Evolutionary conservation across 1,140 invertebrate species (phyloP), one percentile per base, ranked within the genome.

Genomic region (Bursaphelenchus mucronatus): DNA sequence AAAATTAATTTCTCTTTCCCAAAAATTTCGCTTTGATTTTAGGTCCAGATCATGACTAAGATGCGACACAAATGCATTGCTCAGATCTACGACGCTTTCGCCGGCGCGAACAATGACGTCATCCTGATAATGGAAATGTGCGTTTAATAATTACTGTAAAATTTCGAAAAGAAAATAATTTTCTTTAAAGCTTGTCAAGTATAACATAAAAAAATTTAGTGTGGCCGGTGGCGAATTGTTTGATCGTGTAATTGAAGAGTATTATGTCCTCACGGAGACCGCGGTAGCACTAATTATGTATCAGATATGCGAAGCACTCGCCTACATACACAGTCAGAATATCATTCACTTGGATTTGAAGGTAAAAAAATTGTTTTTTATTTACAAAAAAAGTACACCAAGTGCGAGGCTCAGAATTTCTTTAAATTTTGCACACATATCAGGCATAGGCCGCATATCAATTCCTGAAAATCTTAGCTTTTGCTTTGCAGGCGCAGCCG

Each of bases 81-180:
- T 61, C 84, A 82, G 64, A 79, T 87, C 30, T 83, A 85, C 72
- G 85, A 86, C 54, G 85, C 85, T 17, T 86, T 83, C 70, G 84
- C 86, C 50, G 84, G 80, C 19, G 78, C 76, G 78, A 88, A 88
- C 15, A 74, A 79, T 30, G 82, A 86, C 57, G 83, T 86, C 50
- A 83, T 86, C 54, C 77, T 86, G 0, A 83, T 87, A 39, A 80
- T 86, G 56, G 86, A 87, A 78, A 79, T 86, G 86, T 86, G 86
- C 90, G 91, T 89, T 76, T 43, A 52, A 11, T 30, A 30, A 30
- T 30, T 30, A 30, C 55, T 40, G 11, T 46, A 6, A 7, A 19
- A 30, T 11, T 15, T 61, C 46, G 30, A 30, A 30, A 30, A n/a
- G n/a, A n/a, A n/a, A n/a, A n/a, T n/a, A n/a, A n/a, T n/a, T n/a